Evolutionary conservation across 2,113 vertebrate genomes (phyloP), one percentile per base, ranked within the genome.

Genomic region (Alethe castanea): DNA sequence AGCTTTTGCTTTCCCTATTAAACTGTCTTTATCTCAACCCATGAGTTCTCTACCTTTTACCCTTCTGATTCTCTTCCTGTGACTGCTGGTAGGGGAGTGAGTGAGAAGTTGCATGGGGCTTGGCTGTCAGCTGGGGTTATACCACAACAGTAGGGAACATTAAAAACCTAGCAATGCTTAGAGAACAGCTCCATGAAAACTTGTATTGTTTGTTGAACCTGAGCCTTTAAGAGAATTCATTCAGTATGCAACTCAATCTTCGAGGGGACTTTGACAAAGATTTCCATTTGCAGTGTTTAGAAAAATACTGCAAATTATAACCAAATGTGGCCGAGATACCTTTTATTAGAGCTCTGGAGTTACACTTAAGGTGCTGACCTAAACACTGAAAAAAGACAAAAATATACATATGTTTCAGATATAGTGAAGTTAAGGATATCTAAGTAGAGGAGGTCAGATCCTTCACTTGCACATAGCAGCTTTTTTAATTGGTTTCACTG

Each of bases 251-350:
- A 95, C 33, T 88, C 25, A 23, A 90, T 83, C 86, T 95, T 96
- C 96, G 66, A 94, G 72, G 57, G 60, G 65, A 86, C 89, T 86
- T 96, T 69, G 73, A 82, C 40, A 29, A 96, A 95, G 93, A 94
- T 95, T 97, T 96, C 95, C 78, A 95, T 95, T 95, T 96, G 89
- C 86, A 74, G 53, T 88, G 53, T 96, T 97, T 92, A 92, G 71
- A 83, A 97, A 96, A 98, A 95, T 95, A 91, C 86, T 94, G 80
- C 40, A 97, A 96, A 97, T 96, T 95, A 89, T 93, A 98, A 97
- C 93, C 94, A 97, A 97, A 97, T 97, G 95, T 93, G 73, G 31
- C 66, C 88, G 54, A 23, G 74, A 65, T 84, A 80, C 47, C 50
- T 96, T 96, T 97, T 91, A 92, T 76, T 96, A 77, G 91, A 87